These are phyloP conservation scores for Venustaconcha ellipsiformis DNA, from an alignment of 1,140 invertebrate species.

Conservation along the genomic window DNA sequence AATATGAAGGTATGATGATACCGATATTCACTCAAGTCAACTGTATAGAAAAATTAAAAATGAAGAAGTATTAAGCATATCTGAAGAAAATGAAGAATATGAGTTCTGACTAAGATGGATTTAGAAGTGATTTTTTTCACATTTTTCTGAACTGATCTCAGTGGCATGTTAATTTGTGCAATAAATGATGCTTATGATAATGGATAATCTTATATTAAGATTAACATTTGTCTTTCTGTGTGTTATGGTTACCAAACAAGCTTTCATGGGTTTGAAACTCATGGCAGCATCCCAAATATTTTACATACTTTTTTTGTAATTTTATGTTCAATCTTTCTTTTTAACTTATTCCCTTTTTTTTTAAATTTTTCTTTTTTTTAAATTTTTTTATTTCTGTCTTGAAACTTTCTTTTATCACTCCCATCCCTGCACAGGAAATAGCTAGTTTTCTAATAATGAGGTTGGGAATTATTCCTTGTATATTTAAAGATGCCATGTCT, in stretches of 20 bases:
- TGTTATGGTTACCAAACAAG: too few species aligned
- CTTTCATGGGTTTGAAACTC: too few species aligned
- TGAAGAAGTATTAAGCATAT: conserved; percentile 24
- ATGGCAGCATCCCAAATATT: too few species aligned
- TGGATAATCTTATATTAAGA: neutral
- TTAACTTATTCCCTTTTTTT: too few species aligned
- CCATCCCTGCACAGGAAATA: too few species aligned
- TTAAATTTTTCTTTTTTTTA: too few species aligned
- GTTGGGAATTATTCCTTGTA: conserved; percentile 13
- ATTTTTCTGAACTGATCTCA: conserved; percentile 20
- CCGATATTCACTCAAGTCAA: neutral
- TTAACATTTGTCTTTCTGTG: too few species aligned
- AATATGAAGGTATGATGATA: conserved; percentile 1
- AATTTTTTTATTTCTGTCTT: too few species aligned
- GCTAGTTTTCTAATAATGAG: conserved; percentile 12
- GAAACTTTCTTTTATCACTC: too few species aligned
- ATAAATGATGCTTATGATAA: conserved; percentile 9
- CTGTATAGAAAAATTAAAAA: conserved; percentile 15
- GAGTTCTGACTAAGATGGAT: conserved; percentile 15
- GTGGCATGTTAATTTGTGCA: conserved; percentile 1
- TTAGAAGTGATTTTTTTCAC: conserved; percentile 36
- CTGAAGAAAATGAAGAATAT: conserved; percentile 21
- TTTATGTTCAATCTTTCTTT: too few species aligned
- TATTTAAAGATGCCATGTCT: conserved; percentile 32
- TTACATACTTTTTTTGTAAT: too few species aligned